phyloP scores from a whole-genome alignment of 2,113 vertebrate species.

The Caranx melampygus region DNA sequence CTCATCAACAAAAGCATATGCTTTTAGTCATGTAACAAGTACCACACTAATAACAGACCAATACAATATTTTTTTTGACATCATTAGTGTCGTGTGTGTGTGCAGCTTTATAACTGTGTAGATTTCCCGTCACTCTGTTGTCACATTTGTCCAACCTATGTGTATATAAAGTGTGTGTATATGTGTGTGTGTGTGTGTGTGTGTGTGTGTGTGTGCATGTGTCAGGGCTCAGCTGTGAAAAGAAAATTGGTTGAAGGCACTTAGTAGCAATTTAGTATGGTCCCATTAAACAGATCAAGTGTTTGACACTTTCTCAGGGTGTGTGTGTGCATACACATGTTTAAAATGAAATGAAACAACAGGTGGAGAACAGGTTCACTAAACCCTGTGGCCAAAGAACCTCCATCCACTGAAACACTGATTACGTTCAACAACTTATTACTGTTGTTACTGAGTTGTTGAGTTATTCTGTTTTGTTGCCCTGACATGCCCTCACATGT shows the following conservation, averaged over 20 bases:
- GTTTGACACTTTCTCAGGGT: conserved; percentile 11
- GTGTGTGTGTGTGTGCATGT: conserved; percentile 24
- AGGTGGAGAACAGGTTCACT: not conserved
- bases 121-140: not conserved
- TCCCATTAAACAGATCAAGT: conserved; percentile 77
- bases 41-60: not conserved
- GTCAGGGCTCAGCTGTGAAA: conserved; percentile 70
- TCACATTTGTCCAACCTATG: conserved; percentile 14
- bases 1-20: no score
- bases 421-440: not conserved
- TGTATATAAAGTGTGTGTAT: conserved; percentile 8
- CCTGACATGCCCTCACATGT: not conserved
- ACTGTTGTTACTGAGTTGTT: not conserved
- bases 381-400: not conserved
- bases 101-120: no score
- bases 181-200: conserved; percentile 32
- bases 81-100: no score
- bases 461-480: not conserved
- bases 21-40: not conserved
- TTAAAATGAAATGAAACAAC: not conserved
- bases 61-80: no score
- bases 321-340: not conserved
- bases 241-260: conserved; percentile 76
- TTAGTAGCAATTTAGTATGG: conserved; percentile 75
- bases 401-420: not conserved